Evolutionary conservation across 2,888 invertebrate species (phyloP), one percentile per base, ranked within the genome.

Genomic region (Quadriops clusia): DNA sequence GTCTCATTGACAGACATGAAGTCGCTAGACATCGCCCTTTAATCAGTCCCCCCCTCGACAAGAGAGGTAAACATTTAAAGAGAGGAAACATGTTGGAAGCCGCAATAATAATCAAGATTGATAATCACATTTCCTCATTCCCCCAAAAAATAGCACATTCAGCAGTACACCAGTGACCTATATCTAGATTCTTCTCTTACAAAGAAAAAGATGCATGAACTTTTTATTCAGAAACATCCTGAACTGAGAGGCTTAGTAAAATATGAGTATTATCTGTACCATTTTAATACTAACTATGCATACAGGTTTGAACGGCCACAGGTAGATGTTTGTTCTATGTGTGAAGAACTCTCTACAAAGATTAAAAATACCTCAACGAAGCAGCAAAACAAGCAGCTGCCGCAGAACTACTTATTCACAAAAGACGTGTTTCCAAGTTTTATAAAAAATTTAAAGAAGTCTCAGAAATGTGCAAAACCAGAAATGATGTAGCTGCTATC

Each of bases 151-250:
- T 9, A 10, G 15, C 21, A 17, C 29, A 29, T 21, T 29, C n/a
- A n/a, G n/a, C n/a, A n/a, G n/a, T n/a, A n/a, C n/a, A n/a, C n/a
- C n/a, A n/a, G n/a, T n/a, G n/a, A n/a, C n/a, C n/a, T n/a, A n/a
- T n/a, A n/a, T n/a, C 36, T 48, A 24, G 43, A 46, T 36, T 40
- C 41, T 20, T 18, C 32, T 25, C 39, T 49, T 21, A 39, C 40
- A 28, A 33, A 45, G 10, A 41, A 40, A 27, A 42, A 28, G 31
- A 47, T 47, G 41, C 41, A 47, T 37, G 31, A 32, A 17, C 37
- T 44, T 33, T 47, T 48, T 32, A 15, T 42, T 15, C 12, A 35
- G 31, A 24, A 38, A 33, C 13, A 39, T 33, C 43, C 41, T 23
- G 40, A 46, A 17, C 22, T 47, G 17, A 23, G 34, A 32, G 32